These are phyloP conservation scores for Mormyrus proboscirostris DNA, from an alignment of 2,797 vertebrate species.

Conservation along the genomic window DNA sequence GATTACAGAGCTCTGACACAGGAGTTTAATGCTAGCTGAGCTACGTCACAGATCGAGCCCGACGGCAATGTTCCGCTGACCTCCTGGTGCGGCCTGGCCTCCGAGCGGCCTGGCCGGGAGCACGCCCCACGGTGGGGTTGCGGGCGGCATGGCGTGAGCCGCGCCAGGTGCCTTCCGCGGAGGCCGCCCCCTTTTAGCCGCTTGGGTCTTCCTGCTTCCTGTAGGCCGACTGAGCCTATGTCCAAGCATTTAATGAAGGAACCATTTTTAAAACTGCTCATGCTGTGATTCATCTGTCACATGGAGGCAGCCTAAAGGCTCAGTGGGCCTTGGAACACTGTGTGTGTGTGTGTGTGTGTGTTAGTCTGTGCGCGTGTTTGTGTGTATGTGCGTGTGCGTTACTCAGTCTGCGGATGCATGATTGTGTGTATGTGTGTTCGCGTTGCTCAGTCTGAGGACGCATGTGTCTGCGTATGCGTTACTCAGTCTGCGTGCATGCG, in stretches of 20 bases:
- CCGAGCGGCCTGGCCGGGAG: background rate
- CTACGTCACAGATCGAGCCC: background rate
- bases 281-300: slow-evolving; percentile 13
- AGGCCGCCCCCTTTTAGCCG: background rate
- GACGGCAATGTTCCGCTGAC: background rate
- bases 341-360: background rate
- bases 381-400: background rate
- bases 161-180: background rate
- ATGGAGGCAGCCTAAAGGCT: background rate
- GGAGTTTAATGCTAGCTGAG: background rate
- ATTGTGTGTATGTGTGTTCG: background rate
- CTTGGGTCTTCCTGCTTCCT: background rate
- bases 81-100: background rate
- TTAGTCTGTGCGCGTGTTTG: background rate
- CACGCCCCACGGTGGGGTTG: background rate
- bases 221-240: background rate
- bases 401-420: background rate
- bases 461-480: background rate
- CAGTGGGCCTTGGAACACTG: background rate
- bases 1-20: background rate
- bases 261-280: slow-evolving; percentile 17
- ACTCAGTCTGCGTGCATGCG: background rate
- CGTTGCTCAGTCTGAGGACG: background rate
- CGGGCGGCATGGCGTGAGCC: background rate
- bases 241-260: slow-evolving; percentile 13